phyloP scores from a whole-genome alignment of 2,888 invertebrate species.

The Fragum sueziense region DNA sequence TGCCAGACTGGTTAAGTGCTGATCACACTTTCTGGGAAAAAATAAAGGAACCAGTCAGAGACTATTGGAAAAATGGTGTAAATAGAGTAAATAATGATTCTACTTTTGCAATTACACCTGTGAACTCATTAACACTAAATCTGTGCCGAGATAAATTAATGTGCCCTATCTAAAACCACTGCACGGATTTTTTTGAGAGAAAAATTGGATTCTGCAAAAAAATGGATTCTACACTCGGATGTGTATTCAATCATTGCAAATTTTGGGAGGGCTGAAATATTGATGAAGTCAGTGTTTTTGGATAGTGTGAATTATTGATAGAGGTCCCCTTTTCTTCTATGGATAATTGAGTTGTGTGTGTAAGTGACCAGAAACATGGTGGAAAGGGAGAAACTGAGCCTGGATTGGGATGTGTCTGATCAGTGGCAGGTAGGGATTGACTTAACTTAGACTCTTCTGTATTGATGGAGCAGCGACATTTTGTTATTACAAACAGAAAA shows the following conservation, averaged over 20 bases:
- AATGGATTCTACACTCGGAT: background rate
- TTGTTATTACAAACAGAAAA: too few species aligned
- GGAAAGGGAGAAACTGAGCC: slow-evolving; percentile 9
- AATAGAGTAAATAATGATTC: slow-evolving; percentile 5
- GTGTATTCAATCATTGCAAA: slow-evolving; percentile 1
- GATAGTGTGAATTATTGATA: slow-evolving; percentile 1
- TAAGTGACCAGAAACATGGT: slow-evolving; percentile 1
- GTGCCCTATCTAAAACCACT: background rate
- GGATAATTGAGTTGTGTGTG: background rate
- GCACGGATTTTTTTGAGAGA: background rate
- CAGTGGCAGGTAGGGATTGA: slow-evolving; percentile 54
- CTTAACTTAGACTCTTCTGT: too few species aligned
- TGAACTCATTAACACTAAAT: slow-evolving; percentile 13
- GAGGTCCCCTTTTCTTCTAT: slow-evolving; percentile 4
- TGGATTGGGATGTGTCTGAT: slow-evolving; percentile 61
- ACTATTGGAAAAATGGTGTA: slow-evolving; percentile 2
- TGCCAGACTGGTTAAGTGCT: slow-evolving; percentile 7
- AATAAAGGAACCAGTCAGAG: slow-evolving; percentile 1
- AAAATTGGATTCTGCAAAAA: too few species aligned
- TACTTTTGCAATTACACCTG: slow-evolving; percentile 7
- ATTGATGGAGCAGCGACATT: too few species aligned
- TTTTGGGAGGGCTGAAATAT: slow-evolving; percentile 7
- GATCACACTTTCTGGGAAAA: slow-evolving; percentile 7
- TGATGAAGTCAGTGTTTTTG: slow-evolving; percentile 3
- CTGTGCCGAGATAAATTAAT: background rate